Percentiles rank a stretch among this genome's conserved stretches.
These are phyloP conservation scores for Enteromius trimaculatus DNA, from an alignment of 2,797 vertebrate species.

Conservation along the genomic window DNA sequence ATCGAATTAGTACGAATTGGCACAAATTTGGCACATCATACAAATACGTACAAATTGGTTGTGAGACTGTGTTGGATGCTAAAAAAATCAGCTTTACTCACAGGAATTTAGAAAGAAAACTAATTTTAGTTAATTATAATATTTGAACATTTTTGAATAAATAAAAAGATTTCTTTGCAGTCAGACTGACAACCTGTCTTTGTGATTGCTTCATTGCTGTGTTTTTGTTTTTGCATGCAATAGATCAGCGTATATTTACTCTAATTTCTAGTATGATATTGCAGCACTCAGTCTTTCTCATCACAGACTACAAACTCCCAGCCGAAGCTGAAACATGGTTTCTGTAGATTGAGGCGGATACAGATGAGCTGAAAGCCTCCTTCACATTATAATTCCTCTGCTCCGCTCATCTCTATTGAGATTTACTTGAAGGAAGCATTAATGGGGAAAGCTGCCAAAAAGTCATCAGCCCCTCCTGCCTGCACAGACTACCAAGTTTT, in stretches of 20 bases:
- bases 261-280: background rate
- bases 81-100: background rate
- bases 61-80: too few relatives aligned
- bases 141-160: background rate
- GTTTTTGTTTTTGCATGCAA: background rate
- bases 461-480: slow-evolving; percentile 60
- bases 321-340: background rate
- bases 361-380: slow-evolving; percentile 12
- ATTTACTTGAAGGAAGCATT: slow-evolving; percentile 66
- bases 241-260: background rate
- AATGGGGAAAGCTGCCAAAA: slow-evolving; percentile 71
- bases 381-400: slow-evolving; percentile 46
- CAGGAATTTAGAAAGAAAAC: background rate
- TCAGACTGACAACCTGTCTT: background rate
- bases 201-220: background rate
- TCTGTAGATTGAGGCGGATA: background rate
- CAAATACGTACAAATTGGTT: too few relatives aligned
- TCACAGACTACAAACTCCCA: background rate
- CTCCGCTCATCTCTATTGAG: slow-evolving; percentile 60
- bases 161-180: background rate
- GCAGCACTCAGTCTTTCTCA: background rate
- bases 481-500: slow-evolving; percentile 59
- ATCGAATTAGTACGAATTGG: too few relatives aligned
- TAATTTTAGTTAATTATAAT: background rate
- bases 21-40: too few relatives aligned